These are phyloP conservation scores for Protobothrops flavoviridis DNA, from an alignment of 2,113 vertebrate genomes.

Conservation along the genomic window DNA sequence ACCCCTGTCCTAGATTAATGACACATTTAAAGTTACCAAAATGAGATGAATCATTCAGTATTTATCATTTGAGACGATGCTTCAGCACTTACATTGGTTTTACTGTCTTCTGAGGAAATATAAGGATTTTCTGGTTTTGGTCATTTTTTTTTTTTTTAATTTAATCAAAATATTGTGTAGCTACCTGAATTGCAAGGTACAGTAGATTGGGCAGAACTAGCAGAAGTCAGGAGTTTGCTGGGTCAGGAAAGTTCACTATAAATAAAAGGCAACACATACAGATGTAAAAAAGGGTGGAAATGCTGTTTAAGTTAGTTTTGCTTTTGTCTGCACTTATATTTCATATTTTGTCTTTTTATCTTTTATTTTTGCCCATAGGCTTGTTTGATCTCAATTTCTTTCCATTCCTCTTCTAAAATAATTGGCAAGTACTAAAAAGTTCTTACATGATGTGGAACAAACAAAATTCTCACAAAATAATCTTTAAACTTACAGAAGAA, in stretches of 20 bases:
- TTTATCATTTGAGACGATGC: not conserved
- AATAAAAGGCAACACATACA: not conserved
- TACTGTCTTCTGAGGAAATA: not conserved
- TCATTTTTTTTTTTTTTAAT: too few relatives aligned
- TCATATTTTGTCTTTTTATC: not conserved
- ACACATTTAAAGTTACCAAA: not conserved
- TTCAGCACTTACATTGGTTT: not conserved
- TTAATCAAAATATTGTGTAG: not conserved
- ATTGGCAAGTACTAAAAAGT: not conserved
- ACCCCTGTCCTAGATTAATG: not conserved
- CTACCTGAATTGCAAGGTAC: not conserved
- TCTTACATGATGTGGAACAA: not conserved
- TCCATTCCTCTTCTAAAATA: not conserved
- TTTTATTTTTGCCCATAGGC: not conserved
- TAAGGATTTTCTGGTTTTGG: not conserved
- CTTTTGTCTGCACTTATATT: not conserved
- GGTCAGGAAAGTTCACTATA: not conserved
- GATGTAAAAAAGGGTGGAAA: not conserved
- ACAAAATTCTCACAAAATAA: not conserved
- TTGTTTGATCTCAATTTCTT: not conserved
- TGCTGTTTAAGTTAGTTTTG: not conserved
- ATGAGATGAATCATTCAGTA: constrained; percentile 1
- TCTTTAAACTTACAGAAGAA: not conserved
- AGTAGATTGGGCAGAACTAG: not conserved
- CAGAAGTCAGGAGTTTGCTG: not conserved